Evolutionary conservation across 2,888 invertebrate species (phyloP), one percentile per base, ranked within the genome.

Genomic region (Nezara viridula): DNA sequence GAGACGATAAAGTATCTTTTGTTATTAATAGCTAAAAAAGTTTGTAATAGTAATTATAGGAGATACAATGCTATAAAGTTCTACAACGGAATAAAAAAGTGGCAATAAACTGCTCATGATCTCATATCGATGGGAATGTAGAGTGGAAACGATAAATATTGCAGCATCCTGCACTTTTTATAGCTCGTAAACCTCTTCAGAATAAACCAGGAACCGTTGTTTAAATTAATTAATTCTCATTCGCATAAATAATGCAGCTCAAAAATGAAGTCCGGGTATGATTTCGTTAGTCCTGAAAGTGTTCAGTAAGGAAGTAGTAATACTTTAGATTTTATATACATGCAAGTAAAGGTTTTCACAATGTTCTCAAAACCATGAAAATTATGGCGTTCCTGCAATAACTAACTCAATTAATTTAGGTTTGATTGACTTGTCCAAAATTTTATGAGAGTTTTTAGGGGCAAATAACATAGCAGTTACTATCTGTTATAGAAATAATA

Each of bases 91-190:
- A 60, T 27, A 60, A 60, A 60, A 73, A 3, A 73, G 37, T 73
- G 21, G 66, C 66, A 73, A 73, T 73, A 32, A 73, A 73, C 19
- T 73, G 32, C 19, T 73, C 66, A 73, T 73, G 66, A 73, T 27
- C 37, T 37, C 32, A 73, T 73, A 73, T 73, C 66, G 66, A 37
- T 73, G 66, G 37, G 66, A 73, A 73, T 27, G 66, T 73, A 73
- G 66, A 73, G 66, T 73, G 66, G 66, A 73, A 37, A 19, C 66
- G 19, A 73, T 73, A 19, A 37, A 6, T 37, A 73, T 73, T 32
- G 66, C 37, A 32, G 19, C 66, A 73, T 73, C 66, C 66, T 73
- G 2, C 14, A 24, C 19, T 14, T 24, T 73, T 73, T 37, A 73
- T 73, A 73, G 66, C 32, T 73, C 66, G 21, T 73, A 73, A 73